Conservation (phyloP, 2,113 vertebrate genomes). For the Octodon degus region DNA sequence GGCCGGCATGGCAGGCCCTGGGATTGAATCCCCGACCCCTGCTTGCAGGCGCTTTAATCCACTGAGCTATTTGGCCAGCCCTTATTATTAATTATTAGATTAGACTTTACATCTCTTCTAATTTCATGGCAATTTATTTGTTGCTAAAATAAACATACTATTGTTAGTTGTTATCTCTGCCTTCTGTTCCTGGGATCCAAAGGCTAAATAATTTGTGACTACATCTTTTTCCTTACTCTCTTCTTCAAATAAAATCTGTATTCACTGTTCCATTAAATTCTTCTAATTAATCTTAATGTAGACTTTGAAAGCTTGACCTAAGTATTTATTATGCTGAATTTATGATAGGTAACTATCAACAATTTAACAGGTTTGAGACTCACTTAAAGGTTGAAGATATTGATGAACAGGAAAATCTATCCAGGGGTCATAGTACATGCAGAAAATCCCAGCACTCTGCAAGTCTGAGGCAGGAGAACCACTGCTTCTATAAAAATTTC, state of each 20-base stretch:
- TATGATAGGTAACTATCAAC: neutral
- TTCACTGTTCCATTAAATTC: neutral
- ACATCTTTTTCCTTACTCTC: neutral
- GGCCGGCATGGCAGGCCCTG: too few species aligned
- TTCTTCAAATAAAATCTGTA: constrained; percentile 10
- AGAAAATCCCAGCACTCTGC: neutral
- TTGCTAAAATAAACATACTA: neutral
- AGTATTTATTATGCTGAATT: neutral
- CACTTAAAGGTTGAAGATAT: neutral
- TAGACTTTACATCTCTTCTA: neutral
- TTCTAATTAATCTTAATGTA: neutral
- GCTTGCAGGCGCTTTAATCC: too few species aligned
- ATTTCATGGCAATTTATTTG: neutral
- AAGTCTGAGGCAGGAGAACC: neutral
- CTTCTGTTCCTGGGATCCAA: neutral
- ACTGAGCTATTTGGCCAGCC: too few species aligned
- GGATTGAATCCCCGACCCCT: too few species aligned
- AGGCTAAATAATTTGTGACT: neutral
- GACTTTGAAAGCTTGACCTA: neutral
- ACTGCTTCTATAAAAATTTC: neutral
- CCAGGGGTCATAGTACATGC: neutral
- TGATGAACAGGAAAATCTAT: neutral
- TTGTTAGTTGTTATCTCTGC: neutral
- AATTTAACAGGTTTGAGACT: neutral
- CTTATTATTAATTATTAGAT: neutral